Base-by-base conservation (phyloP, 2,888 invertebrate species). In the Fragum sueziense region DNA sequence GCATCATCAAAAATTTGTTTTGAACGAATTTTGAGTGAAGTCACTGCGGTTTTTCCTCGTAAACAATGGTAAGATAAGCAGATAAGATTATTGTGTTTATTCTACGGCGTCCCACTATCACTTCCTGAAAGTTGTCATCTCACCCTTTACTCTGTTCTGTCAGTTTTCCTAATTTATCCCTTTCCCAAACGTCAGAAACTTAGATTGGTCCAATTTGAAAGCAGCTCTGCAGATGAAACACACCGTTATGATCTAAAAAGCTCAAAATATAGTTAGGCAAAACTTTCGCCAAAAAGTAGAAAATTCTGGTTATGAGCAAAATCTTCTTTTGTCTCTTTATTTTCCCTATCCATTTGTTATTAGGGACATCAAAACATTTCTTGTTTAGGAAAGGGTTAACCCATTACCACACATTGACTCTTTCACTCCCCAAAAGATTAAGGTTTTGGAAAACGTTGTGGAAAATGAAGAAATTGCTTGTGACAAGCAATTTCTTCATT, bases 111-210 rank as follows among this genome's bases (percentile, higher is more conserved):
- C 31, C n/a, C 33, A 61, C 9, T 7, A 33, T 37, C 65, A 65
- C 65, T 65, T 65, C 65, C 65, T 65, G 65, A 65, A 65, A 65
- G 41, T 41, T 65, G 41, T 65, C 41, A 65, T 17, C n/a, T 22
- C 22, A 22, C 65, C 37, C 41, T 65, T 41, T 25, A 41, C 65
- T 25, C 65, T 41, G 41, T 41, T 11, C 9, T 11, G 11, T 11
- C 41, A 11, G 9, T 9, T 41, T 41, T 41, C 9, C 41, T 17
- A 41, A 41, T 11, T 17, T 9, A 41, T 17, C 17, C 17, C n/a
- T n/a, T n/a, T n/a, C n/a, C n/a, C n/a, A n/a, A n/a, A n/a, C n/a
- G n/a, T n/a, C n/a, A n/a, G n/a, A n/a, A n/a, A n/a, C n/a, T n/a
- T n/a, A n/a, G n/a, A n/a, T n/a, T n/a, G n/a, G n/a, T n/a, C n/a